phyloP scores from a whole-genome alignment of 2,888 invertebrate genomes.

The Trichopoda pennipes region DNA sequence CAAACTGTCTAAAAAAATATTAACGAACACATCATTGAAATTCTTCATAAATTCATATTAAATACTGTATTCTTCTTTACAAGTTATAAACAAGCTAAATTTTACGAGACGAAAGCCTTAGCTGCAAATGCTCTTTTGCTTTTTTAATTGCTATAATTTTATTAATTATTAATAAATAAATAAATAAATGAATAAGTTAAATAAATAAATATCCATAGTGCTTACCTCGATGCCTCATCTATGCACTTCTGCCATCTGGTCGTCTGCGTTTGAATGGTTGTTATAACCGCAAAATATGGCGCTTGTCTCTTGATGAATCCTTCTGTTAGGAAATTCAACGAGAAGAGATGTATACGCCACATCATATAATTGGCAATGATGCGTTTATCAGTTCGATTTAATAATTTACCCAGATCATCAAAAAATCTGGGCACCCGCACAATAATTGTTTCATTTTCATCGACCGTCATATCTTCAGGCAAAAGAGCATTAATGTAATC shows the following conservation, averaged over 20 bases:
- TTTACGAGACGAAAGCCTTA: too few species aligned
- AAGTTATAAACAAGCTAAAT: too few species aligned
- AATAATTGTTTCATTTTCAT: constrained; percentile 88
- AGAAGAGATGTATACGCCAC: constrained; percentile 93
- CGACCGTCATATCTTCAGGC: constrained; percentile 84
- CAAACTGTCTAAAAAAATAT: too few species aligned
- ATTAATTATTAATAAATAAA: too few species aligned
- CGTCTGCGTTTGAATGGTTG: constrained; percentile 91
- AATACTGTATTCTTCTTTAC: too few species aligned
- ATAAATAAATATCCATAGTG: too few species aligned
- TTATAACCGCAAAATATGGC: constrained; percentile 89
- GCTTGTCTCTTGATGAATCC: constrained; percentile 89
- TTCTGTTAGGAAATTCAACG: constrained; percentile 90
- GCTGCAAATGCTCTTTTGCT: too few species aligned
- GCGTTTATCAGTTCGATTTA: constrained; percentile 84
- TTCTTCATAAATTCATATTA: too few species aligned
- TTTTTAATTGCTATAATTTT: too few species aligned
- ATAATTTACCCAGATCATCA: constrained; percentile 85
- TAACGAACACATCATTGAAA: too few species aligned
- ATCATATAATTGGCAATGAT: constrained; percentile 93
- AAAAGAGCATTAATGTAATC: constrained; percentile 92
- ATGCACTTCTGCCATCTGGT: constrained; percentile 96
- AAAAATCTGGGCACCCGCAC: constrained; percentile 93
- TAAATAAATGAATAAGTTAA: too few species aligned
- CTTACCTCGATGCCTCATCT: constrained; percentile 88